A percentile compares a stretch with the other conserved stretches of the same genome.
Evolutionary conservation across 2,113 vertebrate genomes (phyloP).

Genomic region (Tringa solitaria): DNA sequence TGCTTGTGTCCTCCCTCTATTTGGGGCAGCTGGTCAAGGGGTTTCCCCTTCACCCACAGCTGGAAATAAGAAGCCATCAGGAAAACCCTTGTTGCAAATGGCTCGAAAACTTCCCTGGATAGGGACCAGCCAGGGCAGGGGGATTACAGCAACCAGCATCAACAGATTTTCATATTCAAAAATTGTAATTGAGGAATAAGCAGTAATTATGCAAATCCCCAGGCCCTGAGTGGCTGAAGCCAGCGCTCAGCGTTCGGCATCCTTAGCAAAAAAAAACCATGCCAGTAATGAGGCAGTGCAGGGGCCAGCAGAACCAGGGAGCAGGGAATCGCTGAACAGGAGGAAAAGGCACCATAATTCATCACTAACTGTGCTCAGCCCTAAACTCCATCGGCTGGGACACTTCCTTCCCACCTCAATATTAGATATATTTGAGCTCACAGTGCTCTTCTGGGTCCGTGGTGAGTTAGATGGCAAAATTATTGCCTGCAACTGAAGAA

Average conservation of each 20-base stretch:
- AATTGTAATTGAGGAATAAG: constrained; percentile 14
- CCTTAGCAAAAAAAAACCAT: neutral
- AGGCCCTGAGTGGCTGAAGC: neutral
- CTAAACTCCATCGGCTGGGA: neutral
- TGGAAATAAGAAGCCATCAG: neutral
- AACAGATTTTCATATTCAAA: constrained; percentile 1
- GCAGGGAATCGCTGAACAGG: neutral
- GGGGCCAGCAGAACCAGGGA: neutral
- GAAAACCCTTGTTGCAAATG: neutral
- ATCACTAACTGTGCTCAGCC: neutral
- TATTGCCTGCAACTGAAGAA: constrained; percentile 29
- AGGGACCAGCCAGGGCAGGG: neutral
- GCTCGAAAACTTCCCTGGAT: neutral
- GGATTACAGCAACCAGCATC: constrained; percentile 1
- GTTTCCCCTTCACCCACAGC: neutral
- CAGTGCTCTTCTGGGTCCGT: neutral
- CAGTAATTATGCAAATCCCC: constrained; percentile 42
- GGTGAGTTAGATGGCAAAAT: constrained; percentile 12
- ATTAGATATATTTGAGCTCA: constrained; percentile 4
- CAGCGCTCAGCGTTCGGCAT: neutral
- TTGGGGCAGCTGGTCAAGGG: neutral
- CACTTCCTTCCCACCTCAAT: neutral
- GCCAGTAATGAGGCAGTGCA: accelerated
- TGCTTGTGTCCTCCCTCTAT: neutral
- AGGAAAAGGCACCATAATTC: neutral